These are phyloP conservation scores for Penaeus monodon DNA, from an alignment of 2,888 invertebrate genomes.

Conservation along the genomic window DNA sequence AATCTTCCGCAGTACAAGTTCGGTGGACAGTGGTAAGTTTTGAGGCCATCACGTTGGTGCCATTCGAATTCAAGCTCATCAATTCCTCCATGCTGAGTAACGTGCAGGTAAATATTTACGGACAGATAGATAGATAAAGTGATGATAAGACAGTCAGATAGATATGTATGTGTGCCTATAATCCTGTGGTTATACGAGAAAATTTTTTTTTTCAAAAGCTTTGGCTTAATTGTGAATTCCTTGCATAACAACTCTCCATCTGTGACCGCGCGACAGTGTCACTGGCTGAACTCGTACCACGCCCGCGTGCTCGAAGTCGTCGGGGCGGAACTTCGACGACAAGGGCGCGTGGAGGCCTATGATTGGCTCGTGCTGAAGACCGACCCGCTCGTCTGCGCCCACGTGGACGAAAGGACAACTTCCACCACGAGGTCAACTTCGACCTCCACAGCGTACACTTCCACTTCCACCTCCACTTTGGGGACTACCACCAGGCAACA, in stretches of 20 bases:
- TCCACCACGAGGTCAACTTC: too few relatives aligned
- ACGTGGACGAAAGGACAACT: background rate
- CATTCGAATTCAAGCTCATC: slow-evolving; percentile 88
- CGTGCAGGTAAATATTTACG: slow-evolving; percentile 79
- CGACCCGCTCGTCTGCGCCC: slow-evolving; percentile 46
- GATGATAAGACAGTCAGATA: too few relatives aligned
- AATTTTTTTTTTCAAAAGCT: background rate
- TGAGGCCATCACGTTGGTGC: slow-evolving; percentile 85
- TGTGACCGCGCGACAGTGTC: slow-evolving; percentile 42
- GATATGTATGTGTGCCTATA: too few relatives aligned
- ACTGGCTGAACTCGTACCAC: slow-evolving; percentile 63
- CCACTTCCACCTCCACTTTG: background rate
- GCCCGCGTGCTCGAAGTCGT: slow-evolving; percentile 42
- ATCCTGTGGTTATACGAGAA: too few relatives aligned
- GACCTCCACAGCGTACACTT: too few relatives aligned
- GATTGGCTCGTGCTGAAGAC: slow-evolving; percentile 60
- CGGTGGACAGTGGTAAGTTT: slow-evolving; percentile 73
- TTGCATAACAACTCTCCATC: background rate
- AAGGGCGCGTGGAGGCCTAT: slow-evolving; percentile 21
- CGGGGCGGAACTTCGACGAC: slow-evolving; percentile 40
- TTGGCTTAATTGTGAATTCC: background rate
- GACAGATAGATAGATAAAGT: too few relatives aligned
- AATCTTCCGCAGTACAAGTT: slow-evolving; percentile 49
- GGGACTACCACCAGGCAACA: background rate
- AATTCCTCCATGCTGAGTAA: slow-evolving; percentile 81